Evolutionary conservation across 2,888 invertebrate genomes (phyloP).

Genomic region (Fragum fragum): DNA sequence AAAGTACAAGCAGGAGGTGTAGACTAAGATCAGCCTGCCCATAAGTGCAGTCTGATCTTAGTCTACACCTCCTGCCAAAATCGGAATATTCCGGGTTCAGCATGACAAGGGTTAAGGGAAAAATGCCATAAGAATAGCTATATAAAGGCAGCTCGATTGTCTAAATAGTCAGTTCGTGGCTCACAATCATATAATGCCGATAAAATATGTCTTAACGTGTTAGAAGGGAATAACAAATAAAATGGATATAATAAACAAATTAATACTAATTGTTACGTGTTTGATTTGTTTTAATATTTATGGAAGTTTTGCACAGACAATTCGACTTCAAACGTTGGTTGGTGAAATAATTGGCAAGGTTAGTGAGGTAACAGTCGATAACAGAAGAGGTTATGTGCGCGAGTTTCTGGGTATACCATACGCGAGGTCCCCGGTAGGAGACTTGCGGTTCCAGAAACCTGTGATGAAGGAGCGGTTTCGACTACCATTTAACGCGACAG

Average conservation of each 20-base stretch:
- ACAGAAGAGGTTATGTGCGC: background rate
- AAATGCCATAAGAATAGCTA: no score
- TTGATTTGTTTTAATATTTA: background rate
- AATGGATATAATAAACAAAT: background rate
- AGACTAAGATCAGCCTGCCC: no score
- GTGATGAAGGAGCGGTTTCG: slow-evolving; percentile 23
- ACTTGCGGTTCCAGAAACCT: slow-evolving; percentile 53
- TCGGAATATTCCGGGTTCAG: no score
- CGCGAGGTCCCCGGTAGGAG: slow-evolving; percentile 47
- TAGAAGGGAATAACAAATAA: background rate
- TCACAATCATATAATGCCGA: no score
- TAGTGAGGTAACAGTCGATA: background rate
- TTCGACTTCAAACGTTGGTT: background rate
- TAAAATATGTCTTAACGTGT: no score
- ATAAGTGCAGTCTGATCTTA: no score
- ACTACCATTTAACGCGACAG: slow-evolving; percentile 45
- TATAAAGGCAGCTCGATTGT: no score
- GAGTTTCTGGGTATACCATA: slow-evolving; percentile 59
- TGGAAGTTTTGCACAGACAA: background rate
- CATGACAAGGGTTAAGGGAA: no score
- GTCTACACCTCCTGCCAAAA: no score
- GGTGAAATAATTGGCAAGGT: slow-evolving; percentile 15
- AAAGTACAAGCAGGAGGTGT: no score
- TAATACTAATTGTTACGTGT: background rate
- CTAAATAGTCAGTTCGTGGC: no score